These are phyloP conservation scores for Hirtodrosophila trivittata DNA, from an alignment of 2,888 invertebrate genomes.

Conservation along the genomic window DNA sequence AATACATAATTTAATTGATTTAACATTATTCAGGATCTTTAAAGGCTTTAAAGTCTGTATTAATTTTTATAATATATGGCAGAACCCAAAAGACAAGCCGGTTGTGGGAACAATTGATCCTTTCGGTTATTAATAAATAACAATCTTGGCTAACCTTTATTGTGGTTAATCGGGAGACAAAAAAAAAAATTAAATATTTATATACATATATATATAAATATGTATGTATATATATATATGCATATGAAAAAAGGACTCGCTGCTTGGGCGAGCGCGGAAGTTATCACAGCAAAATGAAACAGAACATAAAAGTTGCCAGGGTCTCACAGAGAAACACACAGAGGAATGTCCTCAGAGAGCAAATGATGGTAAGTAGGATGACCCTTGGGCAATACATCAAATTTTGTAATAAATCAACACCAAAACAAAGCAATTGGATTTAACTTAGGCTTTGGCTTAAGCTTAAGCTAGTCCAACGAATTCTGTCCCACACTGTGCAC, in stretches of 20 bases:
- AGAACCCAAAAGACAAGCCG: slow-evolving; percentile 15
- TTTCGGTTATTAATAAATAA: slow-evolving; percentile 43
- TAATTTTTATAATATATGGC: too few relatives aligned
- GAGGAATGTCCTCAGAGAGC: slow-evolving; percentile 1
- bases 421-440: slow-evolving; percentile 1
- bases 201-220: slow-evolving; percentile 9
- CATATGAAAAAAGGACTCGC: slow-evolving; percentile 36
- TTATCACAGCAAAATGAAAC: slow-evolving; percentile 63
- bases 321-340: too few relatives aligned
- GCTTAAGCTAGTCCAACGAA: slow-evolving; percentile 63
- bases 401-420: slow-evolving; percentile 29
- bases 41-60: too few relatives aligned
- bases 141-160: slow-evolving; percentile 40
- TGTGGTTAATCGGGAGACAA: slow-evolving; percentile 15
- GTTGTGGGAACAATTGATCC: slow-evolving; percentile 20
- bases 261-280: slow-evolving; percentile 44
- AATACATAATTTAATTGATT: too few relatives aligned
- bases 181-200: slow-evolving; percentile 4
- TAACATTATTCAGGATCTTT: too few relatives aligned
- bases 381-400: slow-evolving; percentile 29
- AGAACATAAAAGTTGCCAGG: slow-evolving; percentile 14
- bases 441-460: not conserved
- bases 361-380: not conserved
- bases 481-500: slow-evolving; percentile 65
- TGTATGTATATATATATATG: too few relatives aligned